Evolutionary conservation across 1,140 invertebrate species (phyloP).

Genomic region (Globodera ellingtonae): DNA sequence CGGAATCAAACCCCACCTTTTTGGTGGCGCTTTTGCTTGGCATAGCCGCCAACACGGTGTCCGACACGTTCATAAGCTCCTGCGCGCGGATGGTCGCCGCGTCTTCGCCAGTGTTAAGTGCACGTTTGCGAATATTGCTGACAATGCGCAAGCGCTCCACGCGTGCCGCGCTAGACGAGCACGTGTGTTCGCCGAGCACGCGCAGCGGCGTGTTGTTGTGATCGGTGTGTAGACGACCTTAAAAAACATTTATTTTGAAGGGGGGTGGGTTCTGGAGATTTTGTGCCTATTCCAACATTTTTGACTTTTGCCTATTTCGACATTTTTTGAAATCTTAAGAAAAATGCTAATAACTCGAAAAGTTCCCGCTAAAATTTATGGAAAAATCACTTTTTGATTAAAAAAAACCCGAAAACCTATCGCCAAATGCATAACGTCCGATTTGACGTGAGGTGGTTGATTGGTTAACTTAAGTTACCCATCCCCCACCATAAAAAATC

Average conservation of each 20-base stretch:
- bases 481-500: not conserved
- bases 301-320: no score
- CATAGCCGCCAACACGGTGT: not conserved
- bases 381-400: no score
- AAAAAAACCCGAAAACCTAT: no score
- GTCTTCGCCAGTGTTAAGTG: conserved; percentile 3
- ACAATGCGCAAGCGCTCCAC: conserved; percentile 9
- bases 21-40: not conserved
- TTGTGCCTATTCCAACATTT: not conserved
- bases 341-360: no score
- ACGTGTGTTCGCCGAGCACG: conserved; percentile 9
- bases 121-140: conserved; percentile 7
- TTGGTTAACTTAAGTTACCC: no score
- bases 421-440: no score
- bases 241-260: not conserved
- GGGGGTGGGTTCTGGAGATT: no score
- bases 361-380: no score
- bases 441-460: no score
- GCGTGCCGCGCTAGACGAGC: conserved; percentile 11
- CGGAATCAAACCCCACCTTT: conserved; percentile 8
- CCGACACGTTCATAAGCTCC: conserved; percentile 2
- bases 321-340: no score
- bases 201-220: not conserved
- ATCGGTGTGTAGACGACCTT: not conserved
- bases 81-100: conserved; percentile 8